Evolutionary conservation across 2,888 invertebrate species (phyloP).

Genomic region (Thecophora atra): DNA sequence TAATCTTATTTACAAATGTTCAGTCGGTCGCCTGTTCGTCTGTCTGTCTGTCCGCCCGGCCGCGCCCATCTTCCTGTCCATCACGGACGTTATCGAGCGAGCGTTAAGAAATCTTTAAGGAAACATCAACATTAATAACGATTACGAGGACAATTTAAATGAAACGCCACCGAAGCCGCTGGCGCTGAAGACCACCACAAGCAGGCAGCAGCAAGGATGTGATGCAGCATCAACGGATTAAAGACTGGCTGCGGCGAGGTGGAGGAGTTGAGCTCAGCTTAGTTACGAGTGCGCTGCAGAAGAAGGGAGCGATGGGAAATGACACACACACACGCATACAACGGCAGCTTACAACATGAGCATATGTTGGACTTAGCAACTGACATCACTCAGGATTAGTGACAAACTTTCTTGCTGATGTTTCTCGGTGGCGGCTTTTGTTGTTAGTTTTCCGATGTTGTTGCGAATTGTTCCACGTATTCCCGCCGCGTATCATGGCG

Average conservation of each 20-base stretch:
- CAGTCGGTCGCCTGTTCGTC: too few species aligned
- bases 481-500: not conserved
- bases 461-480: not conserved
- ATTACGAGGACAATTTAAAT: conserved; percentile 19
- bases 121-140: conserved; percentile 13
- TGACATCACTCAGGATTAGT: not conserved
- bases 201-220: not conserved
- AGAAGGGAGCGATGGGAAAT: not conserved
- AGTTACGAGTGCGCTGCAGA: not conserved
- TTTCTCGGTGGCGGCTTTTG: not conserved
- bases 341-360: not conserved
- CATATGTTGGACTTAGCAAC: not conserved
- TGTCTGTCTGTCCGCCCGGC: too few species aligned
- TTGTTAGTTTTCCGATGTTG: not conserved
- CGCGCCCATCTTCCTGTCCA: not conserved
- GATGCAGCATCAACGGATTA: not conserved
- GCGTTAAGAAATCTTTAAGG: conserved; percentile 21
- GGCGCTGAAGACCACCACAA: not conserved
- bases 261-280: not conserved
- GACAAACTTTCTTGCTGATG: not conserved
- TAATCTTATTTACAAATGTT: conserved; percentile 15
- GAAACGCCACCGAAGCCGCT: not conserved
- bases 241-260: not conserved
- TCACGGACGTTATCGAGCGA: conserved; percentile 3
- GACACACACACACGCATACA: not conserved